These are phyloP conservation scores for Fragum whitleyi DNA, from an alignment of 2,888 invertebrate genomes.

Conservation along the genomic window DNA sequence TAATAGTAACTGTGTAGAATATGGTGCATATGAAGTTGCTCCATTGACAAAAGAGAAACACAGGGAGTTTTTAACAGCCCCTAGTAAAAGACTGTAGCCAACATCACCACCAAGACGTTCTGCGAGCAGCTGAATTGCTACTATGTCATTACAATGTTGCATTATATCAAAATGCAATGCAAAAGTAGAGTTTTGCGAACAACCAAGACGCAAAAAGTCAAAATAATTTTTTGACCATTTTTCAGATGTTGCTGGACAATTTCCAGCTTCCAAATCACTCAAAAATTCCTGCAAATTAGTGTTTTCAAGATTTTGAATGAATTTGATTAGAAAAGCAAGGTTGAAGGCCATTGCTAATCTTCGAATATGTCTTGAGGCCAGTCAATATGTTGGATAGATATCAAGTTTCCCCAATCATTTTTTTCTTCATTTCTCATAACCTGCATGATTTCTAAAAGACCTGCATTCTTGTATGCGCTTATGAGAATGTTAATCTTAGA, in stretches of 20 bases:
- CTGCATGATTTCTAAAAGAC: slow-evolving; percentile 45
- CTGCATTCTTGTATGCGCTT: slow-evolving; percentile 52
- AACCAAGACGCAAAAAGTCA: slow-evolving; percentile 29
- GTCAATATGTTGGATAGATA: slow-evolving; percentile 50
- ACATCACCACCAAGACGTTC: slow-evolving; percentile 55
- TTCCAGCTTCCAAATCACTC: slow-evolving; percentile 21
- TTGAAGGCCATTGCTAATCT: slow-evolving; percentile 27
- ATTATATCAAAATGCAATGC: slow-evolving; percentile 52
- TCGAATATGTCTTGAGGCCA: slow-evolving; percentile 33
- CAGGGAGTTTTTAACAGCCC: slow-evolving; percentile 57
- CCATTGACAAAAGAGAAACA: slow-evolving; percentile 60
- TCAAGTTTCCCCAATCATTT: slow-evolving; percentile 46
- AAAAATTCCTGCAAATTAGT: neutral
- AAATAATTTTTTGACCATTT: slow-evolving; percentile 32
- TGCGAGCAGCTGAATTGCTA: slow-evolving; percentile 46
- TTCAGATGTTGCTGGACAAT: neutral
- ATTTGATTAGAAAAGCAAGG: slow-evolving; percentile 30
- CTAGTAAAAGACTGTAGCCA: slow-evolving; percentile 57
- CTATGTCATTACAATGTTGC: slow-evolving; percentile 62
- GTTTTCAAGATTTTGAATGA: neutral
- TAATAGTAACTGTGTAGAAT: slow-evolving; percentile 39
- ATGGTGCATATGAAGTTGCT: slow-evolving; percentile 63
- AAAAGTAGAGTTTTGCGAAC: slow-evolving; percentile 47
- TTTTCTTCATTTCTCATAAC: slow-evolving; percentile 50
- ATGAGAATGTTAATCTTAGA: slow-evolving; percentile 50